Base-by-base conservation (phyloP, 2,888 invertebrate species). In the Xanthorhoe spadicearia region DNA sequence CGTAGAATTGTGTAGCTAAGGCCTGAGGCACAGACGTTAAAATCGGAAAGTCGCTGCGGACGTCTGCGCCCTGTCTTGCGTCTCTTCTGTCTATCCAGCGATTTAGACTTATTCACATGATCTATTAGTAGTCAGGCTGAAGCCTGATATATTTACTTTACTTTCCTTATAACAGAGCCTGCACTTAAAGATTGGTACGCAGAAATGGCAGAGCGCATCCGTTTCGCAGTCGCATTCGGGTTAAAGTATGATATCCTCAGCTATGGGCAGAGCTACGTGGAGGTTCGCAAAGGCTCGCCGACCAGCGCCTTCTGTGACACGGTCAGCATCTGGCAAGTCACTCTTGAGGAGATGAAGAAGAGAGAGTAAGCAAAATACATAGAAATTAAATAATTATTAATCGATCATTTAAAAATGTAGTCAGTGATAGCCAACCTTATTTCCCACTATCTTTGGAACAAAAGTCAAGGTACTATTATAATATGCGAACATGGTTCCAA, bases 261-360 rank as follows among this genome's bases (percentile, higher is more conserved):
- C n/a, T 76, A 76, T 53, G 75, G 76, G 3, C 43, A 75, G 0
- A 64, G 58, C 4, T 84, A 79, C 61, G 73, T 83, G 9, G 65
- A 66, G 0, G 68, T 84, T 2, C 76, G 74, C 17, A 82, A 81
- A 61, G 54, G 69, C 0, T 54, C 52, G 1, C 71, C 76, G 0
- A 67, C 59, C 1, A 82, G 82, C 55, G 70, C 77, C 0, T 84
- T 72, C 63, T 76, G 78, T 18, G 83, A 84, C 64, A 67, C 72
- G 8, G 66, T 82, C 35, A 76, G 77, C 60, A 32, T 75, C 1
- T 78, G 74, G 70, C 74, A 64, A 32, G 79, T 78, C 18, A 46
- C 61, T 9, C 38, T 67, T 0, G 67, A 70, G 46, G 66, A 71
- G 48, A 56, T 17, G 6, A 67, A 56, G 35, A 74, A 73, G 66